Conservation (phyloP, 2,113 vertebrate genomes). For the Pithys albifrons region DNA sequence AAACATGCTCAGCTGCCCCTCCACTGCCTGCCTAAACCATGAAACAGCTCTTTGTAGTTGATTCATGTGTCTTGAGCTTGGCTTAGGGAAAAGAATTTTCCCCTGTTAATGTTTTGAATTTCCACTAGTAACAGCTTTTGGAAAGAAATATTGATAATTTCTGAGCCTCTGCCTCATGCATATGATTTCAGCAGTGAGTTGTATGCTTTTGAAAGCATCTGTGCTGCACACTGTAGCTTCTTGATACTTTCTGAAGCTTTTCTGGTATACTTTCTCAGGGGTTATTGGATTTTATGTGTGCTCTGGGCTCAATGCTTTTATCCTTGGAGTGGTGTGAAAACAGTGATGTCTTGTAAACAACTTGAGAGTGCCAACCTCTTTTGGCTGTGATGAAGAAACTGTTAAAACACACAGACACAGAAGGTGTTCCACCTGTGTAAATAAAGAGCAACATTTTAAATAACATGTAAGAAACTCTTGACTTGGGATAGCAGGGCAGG, state of each 20-base stretch:
- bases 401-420: not conserved
- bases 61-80: not conserved
- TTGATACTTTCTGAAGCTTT: not conserved
- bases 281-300: not conserved
- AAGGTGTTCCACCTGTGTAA: not conserved
- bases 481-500: not conserved
- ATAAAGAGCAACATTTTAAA: not conserved
- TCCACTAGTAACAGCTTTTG: not conserved
- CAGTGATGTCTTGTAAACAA: not conserved
- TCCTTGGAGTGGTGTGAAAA: not conserved
- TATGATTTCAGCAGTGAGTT: not conserved
- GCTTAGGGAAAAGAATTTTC: not conserved
- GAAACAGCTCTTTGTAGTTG: not conserved
- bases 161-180: not conserved
- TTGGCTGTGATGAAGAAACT: not conserved
- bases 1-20: not conserved
- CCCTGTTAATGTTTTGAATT: not conserved
- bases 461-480: not conserved
- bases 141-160: not conserved
- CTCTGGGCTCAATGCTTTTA: not conserved
- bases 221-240: not conserved
- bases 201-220: not conserved
- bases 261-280: not conserved
- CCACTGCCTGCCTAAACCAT: not conserved
- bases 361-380: not conserved